Base-by-base conservation (phyloP, 2,113 vertebrate genomes). In the Gambusia affinis region DNA sequence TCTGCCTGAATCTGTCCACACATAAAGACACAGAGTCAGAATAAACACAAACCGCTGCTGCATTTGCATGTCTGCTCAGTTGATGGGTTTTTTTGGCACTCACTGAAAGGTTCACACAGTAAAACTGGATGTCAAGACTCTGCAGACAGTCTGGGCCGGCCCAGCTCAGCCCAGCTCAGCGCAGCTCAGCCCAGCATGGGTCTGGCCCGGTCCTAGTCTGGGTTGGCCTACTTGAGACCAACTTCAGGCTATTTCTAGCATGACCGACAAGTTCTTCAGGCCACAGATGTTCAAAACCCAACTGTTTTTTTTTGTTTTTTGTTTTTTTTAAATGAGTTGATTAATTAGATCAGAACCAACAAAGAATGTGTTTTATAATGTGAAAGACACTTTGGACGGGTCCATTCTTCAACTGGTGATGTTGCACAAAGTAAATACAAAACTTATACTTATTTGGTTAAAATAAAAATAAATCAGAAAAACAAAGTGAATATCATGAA, bases 31-130 rank as follows among this genome's bases (percentile, higher is more conserved):
- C 57, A 67, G 12, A 68, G n/a, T 73, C 66, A 73, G 27, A n/a
- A 73, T 60, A 64, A 78, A 89, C 75, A 88, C 72, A 87, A 68
- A 88, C 64, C 78, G 70, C 81, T 86, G 90, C 89, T 91, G 83
- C 89, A 83, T 90, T 74, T 85, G 70, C 80, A 85, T 70, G 74
- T 87, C 85, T 84, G 72, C 82, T 88, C 75, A 74, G 84, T 81
- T 67, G 67, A 8, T 39, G 42, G 39, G 12, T 73, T 75, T 78
- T 87, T 90, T 83, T 89, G 81, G 81, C 83, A 82, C 83, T 78
- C 63, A 65, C 30, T 71, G 64, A 76, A 79, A 69, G 29, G 62
- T 74, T 81, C 64, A 72, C 61, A 75, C 77, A 74, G 82, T 77
- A 86, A 79, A 91, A 87, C 76, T 61, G 75, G 75, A 81, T 76